Percentiles rank a stretch among this genome's conserved stretches.
Evolutionary conservation across 2,888 invertebrate genomes (phyloP).

Genomic region (Tenodera sinensis): DNA sequence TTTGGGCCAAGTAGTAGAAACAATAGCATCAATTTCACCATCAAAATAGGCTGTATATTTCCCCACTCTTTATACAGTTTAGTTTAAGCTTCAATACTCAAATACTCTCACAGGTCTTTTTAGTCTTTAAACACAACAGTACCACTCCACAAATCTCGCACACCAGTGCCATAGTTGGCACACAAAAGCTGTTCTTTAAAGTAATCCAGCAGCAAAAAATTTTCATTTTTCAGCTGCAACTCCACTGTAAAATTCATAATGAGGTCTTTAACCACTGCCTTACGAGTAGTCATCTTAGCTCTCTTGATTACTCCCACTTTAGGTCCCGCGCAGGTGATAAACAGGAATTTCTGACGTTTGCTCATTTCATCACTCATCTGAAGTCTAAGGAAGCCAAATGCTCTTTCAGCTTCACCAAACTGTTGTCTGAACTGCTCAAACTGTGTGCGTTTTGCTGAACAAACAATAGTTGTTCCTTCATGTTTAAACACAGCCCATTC

Average conservation of each 20-base stretch:
- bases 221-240: slow-evolving; percentile 63
- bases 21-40: too few species aligned
- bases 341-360: slow-evolving; percentile 73
- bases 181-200: slow-evolving; percentile 66
- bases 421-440: slow-evolving; percentile 67
- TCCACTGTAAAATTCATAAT: slow-evolving; percentile 73
- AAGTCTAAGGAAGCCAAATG: slow-evolving; percentile 65
- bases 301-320: slow-evolving; percentile 71
- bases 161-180: slow-evolving; percentile 76
- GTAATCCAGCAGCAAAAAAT: slow-evolving; percentile 66
- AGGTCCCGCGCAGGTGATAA: slow-evolving; percentile 74
- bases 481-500: slow-evolving; percentile 77
- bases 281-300: slow-evolving; percentile 80
- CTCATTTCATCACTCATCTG: slow-evolving; percentile 80
- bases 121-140: neutral
- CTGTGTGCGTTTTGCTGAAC: slow-evolving; percentile 63
- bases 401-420: slow-evolving; percentile 68
- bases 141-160: slow-evolving; percentile 54
- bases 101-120: neutral
- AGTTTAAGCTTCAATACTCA: neutral
- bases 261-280: slow-evolving; percentile 71
- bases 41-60: too few species aligned
- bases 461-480: slow-evolving; percentile 63
- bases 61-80: too few species aligned
- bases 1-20: too few species aligned